Evolutionary conservation across 2,888 invertebrate species (phyloP), one percentile per base, ranked within the genome.

Genomic region (Merodon equestris): DNA sequence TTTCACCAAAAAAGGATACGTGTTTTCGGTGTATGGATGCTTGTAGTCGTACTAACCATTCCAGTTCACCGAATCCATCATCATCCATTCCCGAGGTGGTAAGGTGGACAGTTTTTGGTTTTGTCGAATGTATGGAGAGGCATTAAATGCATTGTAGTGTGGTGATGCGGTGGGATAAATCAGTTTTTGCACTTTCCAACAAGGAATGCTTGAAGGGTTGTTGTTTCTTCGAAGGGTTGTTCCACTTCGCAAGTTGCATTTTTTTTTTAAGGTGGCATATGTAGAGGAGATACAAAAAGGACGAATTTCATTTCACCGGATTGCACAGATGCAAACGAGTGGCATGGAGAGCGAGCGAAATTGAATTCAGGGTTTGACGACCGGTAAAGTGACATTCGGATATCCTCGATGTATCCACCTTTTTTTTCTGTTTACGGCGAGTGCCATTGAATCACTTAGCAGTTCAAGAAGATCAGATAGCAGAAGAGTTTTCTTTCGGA

Each of bases 351-450:
- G 19, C 19, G 18, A 60, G 13, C 38, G 56, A 71, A 72, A 77
- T 66, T 67, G 56, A 67, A 71, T 72, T 72, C 60, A 45, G 60
- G 57, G 72, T 77, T 72, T 77, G 76, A 77, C 66, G 72, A 77
- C 76, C 71, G 76, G 60, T 51, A 66, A 66, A 76, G 76, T 71
- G 76, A 71, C 71, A 36, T 71, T 76, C 50, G 66, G 75, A 75
- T 75, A 64, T 75, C 63, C 70, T 70, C 57, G 38, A 47, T 70
- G 63, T 67, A 27, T 7, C 7, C 27, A 4, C 56, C 44, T 74
- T 67, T 38, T 44, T 45, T 64, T 47, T 27, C 13, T 9, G 10
- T 14, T 51, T 34, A 14, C 9, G 40, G n/a, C n/a, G n/a, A n/a
- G n/a, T n/a, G n/a, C n/a, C n/a, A n/a, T 27, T 7, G 27, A 27